These are phyloP conservation scores for Rhizoglyphus robini DNA, from an alignment of 1,140 invertebrate genomes.

Conservation along the genomic window DNA sequence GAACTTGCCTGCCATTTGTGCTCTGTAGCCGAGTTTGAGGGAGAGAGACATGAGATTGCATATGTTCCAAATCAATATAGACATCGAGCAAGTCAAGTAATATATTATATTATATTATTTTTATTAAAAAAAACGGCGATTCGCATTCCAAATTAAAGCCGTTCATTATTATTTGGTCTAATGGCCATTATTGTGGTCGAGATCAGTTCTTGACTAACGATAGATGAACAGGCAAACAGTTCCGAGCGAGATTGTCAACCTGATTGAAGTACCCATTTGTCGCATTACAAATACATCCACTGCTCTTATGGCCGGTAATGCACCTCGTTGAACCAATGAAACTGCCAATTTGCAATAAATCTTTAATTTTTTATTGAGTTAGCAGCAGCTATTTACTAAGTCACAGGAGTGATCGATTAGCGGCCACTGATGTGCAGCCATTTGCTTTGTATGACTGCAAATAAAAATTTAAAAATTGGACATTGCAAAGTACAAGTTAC, in stretches of 20 bases:
- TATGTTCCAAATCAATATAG: constrained; percentile 3
- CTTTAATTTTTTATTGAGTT: too few species aligned
- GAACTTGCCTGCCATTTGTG: background rate
- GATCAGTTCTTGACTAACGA: background rate
- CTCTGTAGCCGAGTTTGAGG: background rate
- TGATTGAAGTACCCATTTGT: background rate
- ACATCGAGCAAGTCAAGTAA: background rate
- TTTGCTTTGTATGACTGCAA: too few species aligned
- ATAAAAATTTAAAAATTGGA: too few species aligned
- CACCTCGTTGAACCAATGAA: background rate
- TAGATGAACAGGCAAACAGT: background rate
- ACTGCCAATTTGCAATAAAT: too few species aligned
- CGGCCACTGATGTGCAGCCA: too few species aligned
- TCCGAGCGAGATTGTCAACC: background rate
- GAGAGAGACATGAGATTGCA: background rate
- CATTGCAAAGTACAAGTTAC: too few species aligned
- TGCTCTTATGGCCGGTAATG: background rate
- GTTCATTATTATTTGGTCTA: background rate
- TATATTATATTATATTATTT: too few species aligned
- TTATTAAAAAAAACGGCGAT: constrained; percentile 3
- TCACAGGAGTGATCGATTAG: too few species aligned
- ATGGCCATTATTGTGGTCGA: background rate
- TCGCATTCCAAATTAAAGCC: constrained; percentile 10
- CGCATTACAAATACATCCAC: background rate
- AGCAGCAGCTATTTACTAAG: too few species aligned